A percentile compares a stretch with the other conserved stretches of the same genome.
phyloP scores from a whole-genome alignment of 2,113 vertebrate genomes.

The Corydoras sp. region DNA sequence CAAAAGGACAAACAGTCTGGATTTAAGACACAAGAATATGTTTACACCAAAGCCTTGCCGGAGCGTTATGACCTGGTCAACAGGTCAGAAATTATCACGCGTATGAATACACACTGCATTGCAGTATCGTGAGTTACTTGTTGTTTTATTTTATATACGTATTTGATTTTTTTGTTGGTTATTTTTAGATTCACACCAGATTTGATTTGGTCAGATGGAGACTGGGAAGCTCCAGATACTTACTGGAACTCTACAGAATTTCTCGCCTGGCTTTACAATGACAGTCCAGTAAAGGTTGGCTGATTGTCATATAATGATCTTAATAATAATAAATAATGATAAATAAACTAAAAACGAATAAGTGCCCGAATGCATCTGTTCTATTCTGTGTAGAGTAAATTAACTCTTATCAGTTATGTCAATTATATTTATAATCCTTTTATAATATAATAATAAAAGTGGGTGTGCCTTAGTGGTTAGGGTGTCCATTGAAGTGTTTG shows the following conservation, averaged over 20 bases:
- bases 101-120: background rate
- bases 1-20: conserved; percentile 76
- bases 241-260: conserved; percentile 96
- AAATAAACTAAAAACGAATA: no score
- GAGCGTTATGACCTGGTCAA: conserved; percentile 85
- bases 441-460: no score
- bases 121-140: background rate
- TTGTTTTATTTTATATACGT: background rate
- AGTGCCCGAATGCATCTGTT: no score
- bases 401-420: no score
- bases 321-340: no score
- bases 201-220: conserved; percentile 94
- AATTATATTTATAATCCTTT: no score
- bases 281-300: conserved; percentile 87
- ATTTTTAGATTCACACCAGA: conserved; percentile 82
- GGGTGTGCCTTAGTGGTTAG: no score
- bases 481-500: no score
- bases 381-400: no score
- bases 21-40: conserved; percentile 83
- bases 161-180: background rate
- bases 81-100: conserved; percentile 62
- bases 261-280: conserved; percentile 94
- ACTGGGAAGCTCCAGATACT: conserved; percentile 87
- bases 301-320: no score
- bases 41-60: conserved; percentile 75